Percentiles rank a stretch among this genome's conserved stretches.
phyloP scores from a whole-genome alignment of 1,140 invertebrate species.

The Drosophila punjabiensis region DNA sequence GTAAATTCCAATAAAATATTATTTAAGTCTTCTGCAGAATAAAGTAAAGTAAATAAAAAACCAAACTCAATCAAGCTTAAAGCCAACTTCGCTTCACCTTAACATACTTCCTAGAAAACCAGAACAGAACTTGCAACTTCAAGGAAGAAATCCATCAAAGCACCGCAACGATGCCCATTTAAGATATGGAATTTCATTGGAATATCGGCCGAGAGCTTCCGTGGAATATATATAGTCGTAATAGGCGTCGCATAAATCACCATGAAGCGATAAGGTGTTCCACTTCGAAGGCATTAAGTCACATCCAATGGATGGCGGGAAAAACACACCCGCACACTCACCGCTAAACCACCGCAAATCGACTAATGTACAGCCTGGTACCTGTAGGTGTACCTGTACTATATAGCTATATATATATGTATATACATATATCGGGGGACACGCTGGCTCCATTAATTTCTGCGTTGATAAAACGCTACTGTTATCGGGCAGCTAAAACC shows the following conservation, averaged over 20 bases:
- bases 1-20: too few relatives aligned
- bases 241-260: constrained; percentile 73
- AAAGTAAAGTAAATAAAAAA: not conserved
- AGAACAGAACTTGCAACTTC: not conserved
- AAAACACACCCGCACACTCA: constrained; percentile 36
- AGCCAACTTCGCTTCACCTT: not conserved
- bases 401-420: not conserved
- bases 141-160: constrained; percentile 36
- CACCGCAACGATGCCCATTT: constrained; percentile 26
- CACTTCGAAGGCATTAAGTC: constrained; percentile 57
- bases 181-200: constrained; percentile 41
- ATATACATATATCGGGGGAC: constrained; percentile 34
- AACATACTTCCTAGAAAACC: constrained; percentile 1
- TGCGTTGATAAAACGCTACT: constrained; percentile 64
- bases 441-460: constrained; percentile 70
- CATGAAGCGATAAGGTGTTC: constrained; percentile 68
- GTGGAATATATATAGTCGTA: constrained; percentile 27
- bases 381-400: constrained; percentile 16
- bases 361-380: constrained; percentile 45
- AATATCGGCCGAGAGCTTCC: constrained; percentile 40
- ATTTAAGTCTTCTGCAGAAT: not conserved
- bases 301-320: constrained; percentile 47
- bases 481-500: constrained; percentile 57
- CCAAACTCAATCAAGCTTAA: not conserved
- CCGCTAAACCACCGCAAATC: not conserved